Base-by-base conservation (phyloP, 2,113 vertebrate species). In the Clarias macrocephalus region DNA sequence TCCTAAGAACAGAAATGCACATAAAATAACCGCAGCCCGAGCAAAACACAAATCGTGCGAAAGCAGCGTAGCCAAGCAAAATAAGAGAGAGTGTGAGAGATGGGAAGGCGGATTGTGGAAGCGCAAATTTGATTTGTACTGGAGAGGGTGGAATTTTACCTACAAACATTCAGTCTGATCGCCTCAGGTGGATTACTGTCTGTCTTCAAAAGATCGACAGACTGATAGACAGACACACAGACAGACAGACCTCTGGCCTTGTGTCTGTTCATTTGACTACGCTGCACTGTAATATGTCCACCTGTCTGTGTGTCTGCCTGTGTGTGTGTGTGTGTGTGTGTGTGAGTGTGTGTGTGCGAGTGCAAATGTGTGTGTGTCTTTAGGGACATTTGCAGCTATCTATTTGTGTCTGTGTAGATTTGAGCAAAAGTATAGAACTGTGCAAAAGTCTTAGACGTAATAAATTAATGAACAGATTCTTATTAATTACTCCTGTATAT, bases 211-310 rank as follows among this genome's bases (percentile, higher is more conserved):
- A 91, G 88, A 91, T 81, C 72, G 93, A 95, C 95, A 96, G 95
- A 95, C 94, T 88, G 72, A 93, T 91, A 93, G 94, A 95, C 94
- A 94, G 93, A 95, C 94, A 94, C 93, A 95, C 95, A 95, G 94
- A 95, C 95, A 95, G 95, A 96, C 95, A 95, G 95, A 95, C 93
- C 92, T 95, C 92, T 94, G 91, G 86, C 94, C 91, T 85, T 93
- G 93, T 92, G 94, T 94, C 94, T 95, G 94, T 93, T 94, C 91
- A 86, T 93, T 93, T 93, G 93, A 91, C 94, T 95, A 93, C 92
- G 86, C 94, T 94, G 88, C 86, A 82, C 91, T 92, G 48, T 91
- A 91, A 92, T 85, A 89, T 85, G 88, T 85, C 91, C 88, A 94
- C 92, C 93, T 95, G 94, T 95, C 94, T 95, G 94, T 95, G 33